Evolutionary conservation across 2,888 invertebrate species (phyloP), one percentile per base, ranked within the genome.

Genomic region (Drosophila paracracens): DNA sequence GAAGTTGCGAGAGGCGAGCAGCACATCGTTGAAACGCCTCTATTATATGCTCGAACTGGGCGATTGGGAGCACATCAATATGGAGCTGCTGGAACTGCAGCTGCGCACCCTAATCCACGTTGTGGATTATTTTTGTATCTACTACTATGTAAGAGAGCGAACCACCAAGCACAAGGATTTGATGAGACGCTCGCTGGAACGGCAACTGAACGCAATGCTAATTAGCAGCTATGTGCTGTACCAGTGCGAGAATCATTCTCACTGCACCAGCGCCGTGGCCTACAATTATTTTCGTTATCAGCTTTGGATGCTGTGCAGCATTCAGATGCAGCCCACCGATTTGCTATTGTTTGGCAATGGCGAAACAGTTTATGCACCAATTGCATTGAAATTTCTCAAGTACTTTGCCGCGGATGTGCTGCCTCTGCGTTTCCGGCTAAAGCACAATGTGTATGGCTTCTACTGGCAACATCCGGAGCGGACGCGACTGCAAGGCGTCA

Each of bases 361-460:
- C 25, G 94, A 95, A 84, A 95, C 95, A 79, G 94, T 96, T 69
- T 94, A 95, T 21, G 95, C 95, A 70, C 93, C 94, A 33, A 93
- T 94, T 68, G 95, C 95, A n/a, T 88, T 96, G 31, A 94, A 95
- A 86, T 96, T 95, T 92, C 93, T 96, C 43, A 96, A 96, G 92
- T 94, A 95, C 65, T 96, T 96, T 91, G 94, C 95, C 16, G 70
- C 79, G 1, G 90, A 88, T 69, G 79, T 92, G 59, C 77, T 80
- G 31, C 85, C 84, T 0, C 70, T 92, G 52, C 82, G 87, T 25
- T 95, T 96, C 81, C 94, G 95, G 51, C 90, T 95, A 46, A 94
- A 95, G 75, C 95, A 95, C 94, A 95, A 94, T 6, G 95, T 95
- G 1, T 96, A 94, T 86, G 96, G 96, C 18, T 96, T 95, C 89